These are phyloP conservation scores for Monoplex corrugatus DNA, from an alignment of 2,888 invertebrate genomes.

Conservation along the genomic window DNA sequence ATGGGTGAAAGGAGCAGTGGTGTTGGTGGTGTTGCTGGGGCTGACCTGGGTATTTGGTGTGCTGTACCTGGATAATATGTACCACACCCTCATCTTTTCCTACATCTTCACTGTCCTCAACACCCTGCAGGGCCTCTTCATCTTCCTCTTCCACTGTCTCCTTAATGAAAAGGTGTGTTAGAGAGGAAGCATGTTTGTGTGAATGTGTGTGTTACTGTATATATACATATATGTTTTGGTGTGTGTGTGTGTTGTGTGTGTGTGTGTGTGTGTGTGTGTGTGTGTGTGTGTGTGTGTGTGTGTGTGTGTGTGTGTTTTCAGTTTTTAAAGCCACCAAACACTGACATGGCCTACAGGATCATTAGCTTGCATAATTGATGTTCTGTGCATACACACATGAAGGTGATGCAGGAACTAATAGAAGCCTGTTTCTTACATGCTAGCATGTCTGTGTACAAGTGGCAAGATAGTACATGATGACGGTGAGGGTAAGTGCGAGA, in stretches of 20 bases:
- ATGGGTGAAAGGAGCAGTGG: constrained; percentile 94
- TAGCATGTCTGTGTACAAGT: not conserved
- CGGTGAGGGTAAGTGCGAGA: no score
- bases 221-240: not conserved
- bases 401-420: no score
- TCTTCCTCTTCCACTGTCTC: constrained; percentile 97
- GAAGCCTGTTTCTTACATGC: no score
- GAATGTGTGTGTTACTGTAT: not conserved
- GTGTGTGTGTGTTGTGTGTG: not conserved
- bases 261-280: not conserved
- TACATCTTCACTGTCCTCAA: constrained; percentile 96
- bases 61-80: constrained; percentile 92
- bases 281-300: not conserved
- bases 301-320: not conserved
- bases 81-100: constrained; percentile 89
- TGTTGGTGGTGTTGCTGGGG: constrained; percentile 93
- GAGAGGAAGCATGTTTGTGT: not conserved
- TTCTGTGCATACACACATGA: no score
- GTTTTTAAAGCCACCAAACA: no score
- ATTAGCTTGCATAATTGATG: no score
- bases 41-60: constrained; percentile 98
- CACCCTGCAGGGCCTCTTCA: constrained; percentile 95
- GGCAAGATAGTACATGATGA: no score
- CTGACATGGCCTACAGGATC: no score
- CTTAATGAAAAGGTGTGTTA: constrained; percentile 94